These are phyloP conservation scores for Mystacides longicornis DNA, from an alignment of 2,888 invertebrate genomes.

Conservation along the genomic window DNA sequence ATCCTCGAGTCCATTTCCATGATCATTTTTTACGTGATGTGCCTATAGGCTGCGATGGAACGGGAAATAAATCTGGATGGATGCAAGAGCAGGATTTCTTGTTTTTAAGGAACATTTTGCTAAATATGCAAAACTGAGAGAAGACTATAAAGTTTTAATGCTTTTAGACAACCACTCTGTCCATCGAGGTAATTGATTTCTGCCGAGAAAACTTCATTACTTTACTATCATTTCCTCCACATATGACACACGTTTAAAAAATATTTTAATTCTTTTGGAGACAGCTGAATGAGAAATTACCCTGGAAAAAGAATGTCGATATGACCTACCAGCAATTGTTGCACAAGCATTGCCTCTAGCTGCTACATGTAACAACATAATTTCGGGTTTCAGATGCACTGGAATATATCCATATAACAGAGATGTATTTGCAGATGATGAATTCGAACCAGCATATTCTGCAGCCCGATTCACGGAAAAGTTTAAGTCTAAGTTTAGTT, in stretches of 20 bases:
- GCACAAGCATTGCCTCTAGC: background rate
- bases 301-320: background rate
- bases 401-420: background rate
- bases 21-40: too few relatives aligned
- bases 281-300: background rate
- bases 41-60: too few relatives aligned
- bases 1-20: too few relatives aligned
- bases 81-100: background rate
- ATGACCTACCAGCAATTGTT: background rate
- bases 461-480: too few relatives aligned
- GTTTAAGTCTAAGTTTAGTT: too few relatives aligned
- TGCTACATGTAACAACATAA: background rate
- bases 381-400: background rate
- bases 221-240: background rate
- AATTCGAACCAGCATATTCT: background rate
- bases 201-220: background rate
- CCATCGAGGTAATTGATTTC: background rate
- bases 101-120: background rate
- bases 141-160: background rate
- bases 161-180: background rate
- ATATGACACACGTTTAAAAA: background rate
- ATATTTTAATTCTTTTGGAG: background rate
- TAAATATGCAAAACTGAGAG: background rate
- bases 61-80: too few relatives aligned
- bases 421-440: background rate